A percentile compares a stretch with the other conserved stretches of the same genome.
Conservation (phyloP, 92 coral and sea anemone genomes). For the Epizoanthus rinbou region DNA sequence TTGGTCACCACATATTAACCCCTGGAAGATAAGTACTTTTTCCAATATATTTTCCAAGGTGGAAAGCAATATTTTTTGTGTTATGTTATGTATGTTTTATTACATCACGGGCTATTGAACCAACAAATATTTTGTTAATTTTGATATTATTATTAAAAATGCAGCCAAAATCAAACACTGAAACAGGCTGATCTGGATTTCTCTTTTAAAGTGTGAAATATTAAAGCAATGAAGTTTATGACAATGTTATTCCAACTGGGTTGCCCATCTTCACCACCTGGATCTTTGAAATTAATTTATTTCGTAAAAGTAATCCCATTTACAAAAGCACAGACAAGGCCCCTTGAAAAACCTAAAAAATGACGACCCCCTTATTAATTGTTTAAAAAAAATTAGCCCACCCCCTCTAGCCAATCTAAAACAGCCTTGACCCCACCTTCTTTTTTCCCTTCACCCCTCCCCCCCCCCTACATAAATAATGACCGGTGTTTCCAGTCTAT, state of each 20-base stretch:
- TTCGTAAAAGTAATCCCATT: constrained; percentile 8
- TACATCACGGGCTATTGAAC: not conserved
- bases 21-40: too few relatives aligned
- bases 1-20: too few relatives aligned
- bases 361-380: constrained; percentile 14
- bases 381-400: constrained; percentile 32
- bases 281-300: constrained; percentile 16
- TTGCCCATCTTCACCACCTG: constrained; percentile 41
- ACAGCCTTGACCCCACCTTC: constrained; percentile 2
- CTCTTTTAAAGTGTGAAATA: constrained; percentile 7
- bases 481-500: not conserved
- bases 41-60: too few relatives aligned
- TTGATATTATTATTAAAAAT: not conserved
- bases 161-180: constrained; percentile 16
- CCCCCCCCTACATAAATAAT: not conserved
- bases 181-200: constrained; percentile 14
- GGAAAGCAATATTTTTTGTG: too few relatives aligned
- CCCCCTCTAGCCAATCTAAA: constrained; percentile 16
- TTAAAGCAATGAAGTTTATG: too few relatives aligned
- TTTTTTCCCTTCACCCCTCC: not conserved
- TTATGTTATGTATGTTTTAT: too few relatives aligned
- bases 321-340: constrained; percentile 8
- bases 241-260: constrained; percentile 20
- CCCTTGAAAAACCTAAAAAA: constrained; percentile 11
- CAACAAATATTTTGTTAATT: not conserved